Conservation (phyloP, 1,140 invertebrate species). For the Heliothis virescens region DNA sequence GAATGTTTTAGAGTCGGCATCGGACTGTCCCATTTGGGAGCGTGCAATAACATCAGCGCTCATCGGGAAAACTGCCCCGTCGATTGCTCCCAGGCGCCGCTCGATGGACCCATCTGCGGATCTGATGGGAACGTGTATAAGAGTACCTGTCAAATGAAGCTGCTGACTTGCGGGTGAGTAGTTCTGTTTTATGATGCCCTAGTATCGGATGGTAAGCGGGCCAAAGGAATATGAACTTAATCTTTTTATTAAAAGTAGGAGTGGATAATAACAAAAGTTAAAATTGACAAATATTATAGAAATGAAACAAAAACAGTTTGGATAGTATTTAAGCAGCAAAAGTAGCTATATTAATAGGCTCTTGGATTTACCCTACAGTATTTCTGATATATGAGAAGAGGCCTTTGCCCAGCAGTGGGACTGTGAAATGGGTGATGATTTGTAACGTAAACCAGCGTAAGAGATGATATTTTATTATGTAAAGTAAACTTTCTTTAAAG, state of each 20-base stretch:
- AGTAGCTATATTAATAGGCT: too few species aligned
- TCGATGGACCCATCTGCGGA: conserved; percentile 96
- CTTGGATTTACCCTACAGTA: too few species aligned
- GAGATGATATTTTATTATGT: neutral
- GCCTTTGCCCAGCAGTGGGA: too few species aligned
- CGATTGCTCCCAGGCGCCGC: conserved; percentile 92
- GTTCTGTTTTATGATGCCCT: conserved; percentile 42
- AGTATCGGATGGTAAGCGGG: neutral
- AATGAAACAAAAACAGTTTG: too few species aligned
- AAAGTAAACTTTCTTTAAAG: neutral
- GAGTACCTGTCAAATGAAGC: conserved; percentile 97
- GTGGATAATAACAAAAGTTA: too few species aligned
- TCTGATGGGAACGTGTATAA: conserved; percentile 97
- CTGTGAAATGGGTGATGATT: too few species aligned
- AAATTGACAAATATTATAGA: too few species aligned
- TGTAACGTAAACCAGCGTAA: too few species aligned
- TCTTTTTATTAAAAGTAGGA: too few species aligned
- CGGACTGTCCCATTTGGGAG: conserved; percentile 92
- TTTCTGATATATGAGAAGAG: too few species aligned
- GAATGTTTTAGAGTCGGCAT: conserved; percentile 85
- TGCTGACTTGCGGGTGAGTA: conserved; percentile 94
- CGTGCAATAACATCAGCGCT: conserved; percentile 95
- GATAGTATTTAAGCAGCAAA: too few species aligned
- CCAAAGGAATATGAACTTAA: too few species aligned
- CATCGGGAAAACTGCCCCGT: conserved; percentile 95